Percentiles rank a stretch among this genome's conserved stretches.
Conservation (phyloP, 1,140 invertebrate species). For the Nilaparvata lugens region DNA sequence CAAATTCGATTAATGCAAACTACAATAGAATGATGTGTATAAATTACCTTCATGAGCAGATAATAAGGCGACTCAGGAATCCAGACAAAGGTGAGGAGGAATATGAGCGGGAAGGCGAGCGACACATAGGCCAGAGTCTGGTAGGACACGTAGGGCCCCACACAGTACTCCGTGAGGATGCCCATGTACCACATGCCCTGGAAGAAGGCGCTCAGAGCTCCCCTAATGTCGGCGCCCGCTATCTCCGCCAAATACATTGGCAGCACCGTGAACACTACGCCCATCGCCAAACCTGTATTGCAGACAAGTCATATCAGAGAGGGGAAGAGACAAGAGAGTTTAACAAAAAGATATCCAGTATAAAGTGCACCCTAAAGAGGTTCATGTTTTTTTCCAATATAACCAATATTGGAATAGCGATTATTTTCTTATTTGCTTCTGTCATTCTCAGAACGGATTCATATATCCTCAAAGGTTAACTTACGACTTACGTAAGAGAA, state of each 20-base stretch:
- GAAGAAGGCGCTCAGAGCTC: conserved; percentile 56
- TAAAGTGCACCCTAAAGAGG: no score
- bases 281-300: conserved; percentile 57
- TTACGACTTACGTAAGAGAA: no score
- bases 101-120: conserved; percentile 44
- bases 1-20: no score
- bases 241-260: conserved; percentile 85
- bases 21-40: no score
- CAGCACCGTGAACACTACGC: conserved; percentile 62
- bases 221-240: conserved; percentile 31
- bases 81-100: conserved; percentile 55
- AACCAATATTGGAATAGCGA: no score
- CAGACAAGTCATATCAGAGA: no score
- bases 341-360: no score
- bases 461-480: no score
- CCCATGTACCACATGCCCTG: conserved; percentile 72
- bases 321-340: no score
- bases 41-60: conserved; percentile 37
- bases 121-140: conserved; percentile 52
- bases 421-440: no score
- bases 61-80: conserved; percentile 79
- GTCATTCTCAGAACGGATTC: no score
- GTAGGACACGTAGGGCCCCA: conserved; percentile 66
- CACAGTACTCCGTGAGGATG: conserved; percentile 60
- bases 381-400: no score